phyloP scores from a whole-genome alignment of 1,140 invertebrate genomes.

The Pseudomyrmex flavicornis region DNA sequence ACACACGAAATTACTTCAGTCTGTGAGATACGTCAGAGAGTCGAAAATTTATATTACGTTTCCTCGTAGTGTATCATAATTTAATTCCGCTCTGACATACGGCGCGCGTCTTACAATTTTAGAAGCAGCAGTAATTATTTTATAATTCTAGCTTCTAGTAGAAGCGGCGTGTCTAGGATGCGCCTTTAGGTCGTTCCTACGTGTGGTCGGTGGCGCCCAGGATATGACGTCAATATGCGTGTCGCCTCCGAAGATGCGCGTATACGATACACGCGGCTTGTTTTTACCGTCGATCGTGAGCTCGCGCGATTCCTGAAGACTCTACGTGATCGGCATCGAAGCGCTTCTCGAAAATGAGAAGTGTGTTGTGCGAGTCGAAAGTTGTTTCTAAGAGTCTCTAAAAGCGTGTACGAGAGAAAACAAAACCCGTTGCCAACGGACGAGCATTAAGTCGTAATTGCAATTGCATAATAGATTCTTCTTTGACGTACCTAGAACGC shows the following conservation, averaged over 20 bases:
- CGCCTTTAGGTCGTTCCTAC: constrained; percentile 25
- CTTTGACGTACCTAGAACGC: not conserved
- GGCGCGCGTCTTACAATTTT: too few species aligned
- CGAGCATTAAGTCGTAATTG: not conserved
- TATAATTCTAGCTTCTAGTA: not conserved
- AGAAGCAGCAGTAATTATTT: too few species aligned
- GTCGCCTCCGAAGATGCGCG: constrained; percentile 49
- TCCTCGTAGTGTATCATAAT: not conserved
- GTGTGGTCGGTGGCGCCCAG: constrained; percentile 43
- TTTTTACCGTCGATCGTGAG: constrained; percentile 51
- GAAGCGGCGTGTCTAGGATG: constrained; percentile 28
- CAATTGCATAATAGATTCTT: not conserved
- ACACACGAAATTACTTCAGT: not conserved
- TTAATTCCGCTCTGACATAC: not conserved
- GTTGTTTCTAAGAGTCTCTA: not conserved
- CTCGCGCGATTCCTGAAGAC: constrained; percentile 40
- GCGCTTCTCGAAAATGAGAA: constrained; percentile 40
- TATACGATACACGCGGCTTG: constrained; percentile 47
- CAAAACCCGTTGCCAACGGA: not conserved
- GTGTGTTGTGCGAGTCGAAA: not conserved
- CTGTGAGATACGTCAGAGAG: too few species aligned
- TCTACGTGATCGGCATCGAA: constrained; percentile 49
- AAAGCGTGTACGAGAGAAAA: not conserved
- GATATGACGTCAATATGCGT: constrained; percentile 56
- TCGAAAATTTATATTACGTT: too few species aligned